Evolutionary conservation across 1,140 invertebrate genomes (phyloP).

Genomic region (Portunus trituberculatus): DNA sequence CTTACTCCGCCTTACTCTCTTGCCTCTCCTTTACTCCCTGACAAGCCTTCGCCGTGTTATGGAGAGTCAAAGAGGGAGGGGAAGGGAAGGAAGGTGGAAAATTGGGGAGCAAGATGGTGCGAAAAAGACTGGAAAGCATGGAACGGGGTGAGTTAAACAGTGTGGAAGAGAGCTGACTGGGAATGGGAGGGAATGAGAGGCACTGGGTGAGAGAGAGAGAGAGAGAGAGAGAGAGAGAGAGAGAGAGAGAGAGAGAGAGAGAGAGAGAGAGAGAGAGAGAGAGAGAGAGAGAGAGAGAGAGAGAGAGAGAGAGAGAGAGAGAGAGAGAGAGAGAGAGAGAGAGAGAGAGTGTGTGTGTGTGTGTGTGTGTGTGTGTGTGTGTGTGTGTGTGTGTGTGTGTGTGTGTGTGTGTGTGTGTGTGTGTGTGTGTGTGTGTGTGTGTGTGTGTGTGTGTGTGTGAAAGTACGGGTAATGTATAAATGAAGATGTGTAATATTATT

Average conservation of each 20-base stretch:
- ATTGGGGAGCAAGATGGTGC: neutral
- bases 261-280: constrained; percentile 8
- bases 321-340: too few species aligned
- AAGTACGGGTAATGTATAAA: too few species aligned
- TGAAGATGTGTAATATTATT: too few species aligned
- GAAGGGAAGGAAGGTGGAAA: neutral
- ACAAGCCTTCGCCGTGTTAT: neutral
- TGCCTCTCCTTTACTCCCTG: neutral
- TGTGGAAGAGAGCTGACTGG: neutral
- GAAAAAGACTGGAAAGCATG: neutral
- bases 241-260: constrained; percentile 8
- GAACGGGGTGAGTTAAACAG: neutral
- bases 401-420: too few species aligned
- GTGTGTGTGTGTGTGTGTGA: too few species aligned
- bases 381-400: too few species aligned
- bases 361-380: too few species aligned
- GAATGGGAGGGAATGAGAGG: neutral
- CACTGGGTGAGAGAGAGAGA: neutral
- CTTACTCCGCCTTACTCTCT: neutral
- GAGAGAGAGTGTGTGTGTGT: too few species aligned
- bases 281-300: neutral
- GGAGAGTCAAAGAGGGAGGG: neutral
- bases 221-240: neutral
- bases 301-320: too few species aligned
- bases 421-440: too few species aligned